Evolutionary conservation across 1,140 invertebrate species (phyloP).

Genomic region (Papilio polytes): DNA sequence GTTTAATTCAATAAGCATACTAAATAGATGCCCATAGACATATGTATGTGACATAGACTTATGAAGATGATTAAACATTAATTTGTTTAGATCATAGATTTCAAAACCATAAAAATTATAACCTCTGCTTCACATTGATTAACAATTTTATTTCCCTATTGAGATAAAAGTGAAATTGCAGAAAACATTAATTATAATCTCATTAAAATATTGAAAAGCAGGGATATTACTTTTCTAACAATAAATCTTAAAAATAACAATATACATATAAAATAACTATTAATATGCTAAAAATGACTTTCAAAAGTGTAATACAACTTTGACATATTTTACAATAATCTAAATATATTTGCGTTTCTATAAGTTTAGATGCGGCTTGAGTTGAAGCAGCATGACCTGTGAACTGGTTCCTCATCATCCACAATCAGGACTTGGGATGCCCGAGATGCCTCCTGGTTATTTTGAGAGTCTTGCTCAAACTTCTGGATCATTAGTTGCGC

Average conservation of each 20-base stretch:
- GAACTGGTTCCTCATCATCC: slow-evolving; percentile 70
- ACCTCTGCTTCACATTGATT: not conserved
- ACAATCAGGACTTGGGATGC: slow-evolving; percentile 69
- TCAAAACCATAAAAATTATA: not conserved
- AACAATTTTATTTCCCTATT: too few species aligned
- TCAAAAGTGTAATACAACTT: not conserved
- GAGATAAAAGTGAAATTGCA: too few species aligned
- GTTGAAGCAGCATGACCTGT: slow-evolving; percentile 69
- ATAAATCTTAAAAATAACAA: slow-evolving; percentile 15
- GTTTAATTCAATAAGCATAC: not conserved
- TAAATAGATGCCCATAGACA: not conserved
- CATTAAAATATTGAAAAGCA: not conserved
- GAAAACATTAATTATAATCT: not conserved
- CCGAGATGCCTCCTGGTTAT: slow-evolving; percentile 45
- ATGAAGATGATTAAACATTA: not conserved
- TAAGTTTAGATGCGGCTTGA: slow-evolving; percentile 53
- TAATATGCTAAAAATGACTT: slow-evolving; percentile 5
- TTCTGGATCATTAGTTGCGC: slow-evolving; percentile 84
- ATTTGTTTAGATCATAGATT: not conserved
- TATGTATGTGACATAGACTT: not conserved
- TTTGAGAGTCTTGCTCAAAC: slow-evolving; percentile 58
- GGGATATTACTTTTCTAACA: not conserved
- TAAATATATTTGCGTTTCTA: not conserved
- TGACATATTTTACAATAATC: not conserved
- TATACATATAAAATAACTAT: slow-evolving; percentile 7